Evolutionary conservation across 2,888 invertebrate species (phyloP).

Genomic region (Autographa gamma): DNA sequence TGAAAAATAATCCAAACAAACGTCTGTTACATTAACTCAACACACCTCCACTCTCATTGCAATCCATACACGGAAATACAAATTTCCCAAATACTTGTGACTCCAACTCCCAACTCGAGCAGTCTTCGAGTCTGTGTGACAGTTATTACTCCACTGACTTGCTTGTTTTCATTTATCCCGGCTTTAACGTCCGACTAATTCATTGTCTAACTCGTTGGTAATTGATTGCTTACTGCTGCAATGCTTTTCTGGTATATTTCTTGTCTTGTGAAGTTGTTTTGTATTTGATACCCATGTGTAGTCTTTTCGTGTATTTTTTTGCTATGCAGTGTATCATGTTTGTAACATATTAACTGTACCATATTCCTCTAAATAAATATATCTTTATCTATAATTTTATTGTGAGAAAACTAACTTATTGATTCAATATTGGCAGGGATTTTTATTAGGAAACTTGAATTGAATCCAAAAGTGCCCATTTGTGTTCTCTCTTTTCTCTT

Average conservation of each 20-base stretch:
- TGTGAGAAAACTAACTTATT: too few species aligned
- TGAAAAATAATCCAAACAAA: too few species aligned
- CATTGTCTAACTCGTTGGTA: constrained; percentile 37
- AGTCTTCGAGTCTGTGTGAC: constrained; percentile 8
- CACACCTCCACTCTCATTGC: neutral
- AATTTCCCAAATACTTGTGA: neutral
- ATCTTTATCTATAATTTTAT: too few species aligned
- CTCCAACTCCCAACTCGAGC: neutral
- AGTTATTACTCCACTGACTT: constrained; percentile 25
- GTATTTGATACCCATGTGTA: neutral
- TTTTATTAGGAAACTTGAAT: too few species aligned
- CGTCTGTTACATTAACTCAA: neutral
- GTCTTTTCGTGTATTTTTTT: neutral
- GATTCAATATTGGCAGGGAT: too few species aligned
- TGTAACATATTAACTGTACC: too few species aligned
- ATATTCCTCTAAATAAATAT: too few species aligned
- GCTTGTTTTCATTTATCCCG: constrained; percentile 15
- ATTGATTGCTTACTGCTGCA: constrained; percentile 36
- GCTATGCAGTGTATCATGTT: too few species aligned
- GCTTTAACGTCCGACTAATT: constrained; percentile 35
- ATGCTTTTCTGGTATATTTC: constrained; percentile 7
- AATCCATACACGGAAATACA: neutral
- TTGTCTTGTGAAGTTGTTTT: neutral
- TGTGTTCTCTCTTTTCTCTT: too few species aligned
- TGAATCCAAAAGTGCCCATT: too few species aligned